Conservation (phyloP, 2,797 vertebrate genomes). For the Pangasius macronema region DNA sequence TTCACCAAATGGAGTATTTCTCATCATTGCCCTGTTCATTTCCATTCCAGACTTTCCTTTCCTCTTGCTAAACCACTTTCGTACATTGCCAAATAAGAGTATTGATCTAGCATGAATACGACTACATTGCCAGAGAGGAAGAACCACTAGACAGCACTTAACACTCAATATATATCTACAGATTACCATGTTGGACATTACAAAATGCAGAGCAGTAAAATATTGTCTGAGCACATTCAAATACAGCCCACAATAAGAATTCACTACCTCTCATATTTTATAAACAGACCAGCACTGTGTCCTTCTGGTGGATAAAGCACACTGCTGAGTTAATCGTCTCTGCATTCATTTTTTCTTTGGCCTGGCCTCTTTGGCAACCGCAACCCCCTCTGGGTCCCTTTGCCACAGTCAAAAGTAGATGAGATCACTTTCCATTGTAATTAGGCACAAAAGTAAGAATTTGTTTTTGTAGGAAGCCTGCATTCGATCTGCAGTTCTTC, state of each 20-base stretch:
- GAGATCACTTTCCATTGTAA: constrained; percentile 53
- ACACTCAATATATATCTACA: not conserved
- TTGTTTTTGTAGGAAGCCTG: constrained; percentile 39
- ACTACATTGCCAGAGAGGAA: not conserved
- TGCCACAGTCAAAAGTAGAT: constrained; percentile 49
- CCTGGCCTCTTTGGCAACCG: constrained; percentile 45
- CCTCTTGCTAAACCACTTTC: constrained; percentile 9
- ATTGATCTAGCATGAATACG: constrained; percentile 11
- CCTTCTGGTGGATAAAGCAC: constrained; percentile 38
- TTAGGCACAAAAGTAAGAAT: constrained; percentile 44
- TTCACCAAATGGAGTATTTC: not conserved
- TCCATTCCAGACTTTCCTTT: constrained; percentile 12
- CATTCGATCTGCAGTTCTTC: constrained; percentile 23
- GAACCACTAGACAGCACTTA: not conserved
- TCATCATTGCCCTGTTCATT: not conserved
- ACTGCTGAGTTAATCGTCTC: constrained; percentile 43
- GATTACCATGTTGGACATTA: not conserved
- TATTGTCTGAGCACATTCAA: not conserved
- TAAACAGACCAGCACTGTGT: constrained; percentile 26
- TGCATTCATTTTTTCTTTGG: constrained; percentile 38
- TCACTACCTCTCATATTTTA: not conserved
- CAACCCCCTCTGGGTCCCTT: constrained; percentile 46
- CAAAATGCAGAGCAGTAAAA: not conserved
- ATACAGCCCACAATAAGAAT: constrained; percentile 1
- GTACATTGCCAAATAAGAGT: not conserved